Base-by-base conservation (phyloP, 53 echinoderm and acorn worm species). In the Astropecten irregularis region DNA sequence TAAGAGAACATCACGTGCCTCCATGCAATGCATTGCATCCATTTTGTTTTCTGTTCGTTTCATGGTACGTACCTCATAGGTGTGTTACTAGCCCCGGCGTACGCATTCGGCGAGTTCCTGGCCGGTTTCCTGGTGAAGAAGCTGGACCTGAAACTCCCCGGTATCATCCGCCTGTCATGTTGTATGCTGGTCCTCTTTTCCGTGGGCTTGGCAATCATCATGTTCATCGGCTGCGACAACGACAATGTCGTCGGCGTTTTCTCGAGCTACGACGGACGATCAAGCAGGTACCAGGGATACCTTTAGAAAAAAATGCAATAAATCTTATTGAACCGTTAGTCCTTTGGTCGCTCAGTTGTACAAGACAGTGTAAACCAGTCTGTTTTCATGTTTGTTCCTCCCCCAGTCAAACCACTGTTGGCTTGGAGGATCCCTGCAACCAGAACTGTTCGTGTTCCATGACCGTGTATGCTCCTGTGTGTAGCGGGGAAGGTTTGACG, bases 111-210 rank as follows among this genome's bases (percentile, higher is more conserved):
- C n/a, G n/a, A n/a, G n/a, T n/a, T n/a, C n/a, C n/a, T n/a, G n/a
- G n/a, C n/a, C n/a, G n/a, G n/a, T n/a, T n/a, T n/a, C n/a, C n/a
- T 68, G 11, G 68, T 68, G 68, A 68, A 68, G 42, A 68, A 68
- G 27, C 46, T 68, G 3, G 16, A 68, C 23, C 44, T 68, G 11
- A 68, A 38, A 23, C 68, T 68, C 40, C 40, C 4, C 3, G 68
- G 40, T 15, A 68, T 40, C 8, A 39, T 68, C 46, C 68, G 68
- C 44, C 68, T 68, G 25, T 40, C 68, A 5, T 68, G 68, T 26
- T 40, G 16, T 16, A 44, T 68, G 14, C 68, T 68, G 68, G 42
- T 44, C 6, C 40, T 25, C 26, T 68, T 40, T 68, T 40, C 42
- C 20, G 26, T 68, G 25, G 68, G 68, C 28, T 16, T 68, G 44